Conservation (phyloP, 2,113 vertebrate genomes). For the Microtus richardsoni region DNA sequence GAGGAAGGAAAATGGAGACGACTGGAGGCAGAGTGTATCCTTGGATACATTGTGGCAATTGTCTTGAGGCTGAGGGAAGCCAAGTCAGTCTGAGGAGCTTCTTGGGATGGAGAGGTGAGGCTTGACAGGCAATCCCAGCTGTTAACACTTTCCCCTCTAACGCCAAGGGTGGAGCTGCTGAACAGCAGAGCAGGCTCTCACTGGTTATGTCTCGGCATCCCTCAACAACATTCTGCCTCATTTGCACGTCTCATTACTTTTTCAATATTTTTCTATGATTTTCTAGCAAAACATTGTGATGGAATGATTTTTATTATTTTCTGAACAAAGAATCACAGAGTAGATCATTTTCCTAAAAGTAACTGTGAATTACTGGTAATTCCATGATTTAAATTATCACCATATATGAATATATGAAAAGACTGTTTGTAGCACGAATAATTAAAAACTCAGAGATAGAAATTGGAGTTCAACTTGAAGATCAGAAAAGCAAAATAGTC, state of each 20-base stretch:
- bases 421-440: not conserved
- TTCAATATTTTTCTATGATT: not conserved
- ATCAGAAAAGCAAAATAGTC: no score
- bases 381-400: not conserved
- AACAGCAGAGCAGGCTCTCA: not conserved
- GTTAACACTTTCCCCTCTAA: not conserved
- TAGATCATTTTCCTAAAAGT: not conserved
- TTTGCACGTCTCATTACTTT: not conserved
- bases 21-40: not conserved
- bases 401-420: not conserved
- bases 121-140: not conserved
- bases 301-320: not conserved
- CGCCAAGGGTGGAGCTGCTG: not conserved
- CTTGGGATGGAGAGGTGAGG: not conserved
- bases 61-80: not conserved
- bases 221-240: no score
- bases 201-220: no score
- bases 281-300: not conserved
- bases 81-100: not conserved
- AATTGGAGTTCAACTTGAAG: no score
- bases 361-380: conserved; percentile 19
- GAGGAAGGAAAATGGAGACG: not conserved
- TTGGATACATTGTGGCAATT: not conserved
- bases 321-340: not conserved
- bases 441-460: no score